Conservation (phyloP, 2,797 vertebrate species). For the Crypturellus tataupa region DNA sequence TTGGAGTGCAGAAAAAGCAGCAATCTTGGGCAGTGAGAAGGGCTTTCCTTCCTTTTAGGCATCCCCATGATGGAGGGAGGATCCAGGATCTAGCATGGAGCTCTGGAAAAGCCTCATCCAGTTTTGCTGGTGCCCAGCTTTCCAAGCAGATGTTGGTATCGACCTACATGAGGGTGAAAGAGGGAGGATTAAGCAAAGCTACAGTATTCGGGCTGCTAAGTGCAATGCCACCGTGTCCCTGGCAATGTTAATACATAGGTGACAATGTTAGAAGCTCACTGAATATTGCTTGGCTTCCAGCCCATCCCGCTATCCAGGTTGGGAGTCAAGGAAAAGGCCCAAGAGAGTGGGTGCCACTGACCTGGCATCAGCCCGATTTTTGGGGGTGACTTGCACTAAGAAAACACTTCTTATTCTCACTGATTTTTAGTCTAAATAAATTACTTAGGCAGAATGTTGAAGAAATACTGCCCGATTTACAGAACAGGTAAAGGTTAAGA, state of each 20-base stretch:
- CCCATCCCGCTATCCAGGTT: neutral
- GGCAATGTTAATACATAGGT: neutral
- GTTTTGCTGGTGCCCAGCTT: neutral
- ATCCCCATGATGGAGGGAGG: neutral
- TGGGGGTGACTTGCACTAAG: neutral
- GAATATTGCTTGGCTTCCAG: neutral
- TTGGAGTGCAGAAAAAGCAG: neutral
- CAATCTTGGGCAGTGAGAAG: neutral
- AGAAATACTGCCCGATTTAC: neutral
- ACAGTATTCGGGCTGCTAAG: neutral
- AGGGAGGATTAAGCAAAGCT: neutral
- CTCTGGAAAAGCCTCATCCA: neutral
- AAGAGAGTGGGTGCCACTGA: neutral
- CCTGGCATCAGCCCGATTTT: neutral
- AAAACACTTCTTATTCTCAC: neutral
- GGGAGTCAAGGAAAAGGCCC: neutral
- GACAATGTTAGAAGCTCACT: neutral
- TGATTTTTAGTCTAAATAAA: neutral
- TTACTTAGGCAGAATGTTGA: neutral
- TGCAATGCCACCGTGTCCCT: neutral
- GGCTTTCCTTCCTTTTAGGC: neutral
- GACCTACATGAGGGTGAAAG: neutral
- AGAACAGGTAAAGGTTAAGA: neutral
- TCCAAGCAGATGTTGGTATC: neutral
- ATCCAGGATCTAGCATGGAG: neutral